Conservation (phyloP, 2,113 vertebrate species). For the Alces alces region DNA sequence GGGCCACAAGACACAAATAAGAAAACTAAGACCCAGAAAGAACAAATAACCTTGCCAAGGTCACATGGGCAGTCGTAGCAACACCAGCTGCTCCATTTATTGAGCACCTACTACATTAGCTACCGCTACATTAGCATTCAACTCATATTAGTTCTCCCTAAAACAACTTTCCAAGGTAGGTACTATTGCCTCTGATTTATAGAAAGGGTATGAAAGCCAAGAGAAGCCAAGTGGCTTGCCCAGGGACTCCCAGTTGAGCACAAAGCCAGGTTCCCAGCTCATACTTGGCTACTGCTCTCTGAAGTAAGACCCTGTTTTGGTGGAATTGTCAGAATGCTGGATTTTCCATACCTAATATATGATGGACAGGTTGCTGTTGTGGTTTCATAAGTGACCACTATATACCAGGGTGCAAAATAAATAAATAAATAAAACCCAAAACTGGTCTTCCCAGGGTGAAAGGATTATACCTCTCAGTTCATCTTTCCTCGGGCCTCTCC, state of each 20-base stretch:
- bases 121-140: not conserved
- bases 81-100: not conserved
- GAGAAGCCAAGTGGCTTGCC: not conserved
- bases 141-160: not conserved
- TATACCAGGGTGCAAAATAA: too few relatives aligned
- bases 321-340: not conserved
- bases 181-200: not conserved
- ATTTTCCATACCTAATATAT: not conserved
- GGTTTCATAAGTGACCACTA: not conserved
- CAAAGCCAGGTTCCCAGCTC: not conserved
- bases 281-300: not conserved
- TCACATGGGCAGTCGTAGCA: not conserved
- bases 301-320: not conserved
- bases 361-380: not conserved
- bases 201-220: not conserved
- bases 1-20: not conserved
- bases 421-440: not conserved
- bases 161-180: not conserved
- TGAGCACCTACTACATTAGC: not conserved
- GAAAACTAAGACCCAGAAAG: not conserved
- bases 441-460: not conserved
- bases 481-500: slow-evolving; percentile 71
- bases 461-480: slow-evolving; percentile 73
- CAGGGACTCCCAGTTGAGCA: not conserved
- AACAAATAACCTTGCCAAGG: not conserved